Conservation (phyloP, 2,113 vertebrate species). For the Poecilia latipinna region DNA sequence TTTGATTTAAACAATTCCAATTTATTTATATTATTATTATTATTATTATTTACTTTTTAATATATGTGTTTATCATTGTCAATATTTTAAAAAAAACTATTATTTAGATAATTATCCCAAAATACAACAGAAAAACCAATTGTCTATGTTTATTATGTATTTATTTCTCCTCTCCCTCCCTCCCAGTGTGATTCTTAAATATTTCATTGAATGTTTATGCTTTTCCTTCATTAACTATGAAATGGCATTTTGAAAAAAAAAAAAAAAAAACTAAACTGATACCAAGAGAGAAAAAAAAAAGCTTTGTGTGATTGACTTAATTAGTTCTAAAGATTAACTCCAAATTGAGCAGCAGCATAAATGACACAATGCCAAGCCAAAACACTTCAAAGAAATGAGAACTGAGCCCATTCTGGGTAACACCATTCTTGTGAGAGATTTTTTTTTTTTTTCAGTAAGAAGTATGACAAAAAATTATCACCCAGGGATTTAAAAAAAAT, state of each 20-base stretch:
- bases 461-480: conserved; percentile 25
- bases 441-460: conserved; percentile 26
- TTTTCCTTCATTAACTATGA: conserved; percentile 48
- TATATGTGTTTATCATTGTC: conserved; percentile 22
- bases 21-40: too few relatives aligned
- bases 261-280: conserved; percentile 45
- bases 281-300: conserved; percentile 11
- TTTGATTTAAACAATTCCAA: not conserved
- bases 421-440: conserved; percentile 14
- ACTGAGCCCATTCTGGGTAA: conserved; percentile 19
- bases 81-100: conserved; percentile 19
- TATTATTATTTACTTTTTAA: too few relatives aligned
- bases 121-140: not conserved
- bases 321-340: conserved; percentile 66
- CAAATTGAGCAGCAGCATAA: conserved; percentile 52
- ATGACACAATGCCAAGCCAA: conserved; percentile 25
- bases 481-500: conserved; percentile 13
- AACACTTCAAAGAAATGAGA: conserved; percentile 36
- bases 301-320: conserved; percentile 60
- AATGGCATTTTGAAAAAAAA: conserved; percentile 49
- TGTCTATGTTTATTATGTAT: not conserved
- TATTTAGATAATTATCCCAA: not conserved
- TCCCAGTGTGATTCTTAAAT: conserved; percentile 30
- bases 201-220: conserved; percentile 26
- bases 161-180: conserved; percentile 10